Evolutionary conservation across 2,113 vertebrate species (phyloP).

Genomic region (Silurus asotus): DNA sequence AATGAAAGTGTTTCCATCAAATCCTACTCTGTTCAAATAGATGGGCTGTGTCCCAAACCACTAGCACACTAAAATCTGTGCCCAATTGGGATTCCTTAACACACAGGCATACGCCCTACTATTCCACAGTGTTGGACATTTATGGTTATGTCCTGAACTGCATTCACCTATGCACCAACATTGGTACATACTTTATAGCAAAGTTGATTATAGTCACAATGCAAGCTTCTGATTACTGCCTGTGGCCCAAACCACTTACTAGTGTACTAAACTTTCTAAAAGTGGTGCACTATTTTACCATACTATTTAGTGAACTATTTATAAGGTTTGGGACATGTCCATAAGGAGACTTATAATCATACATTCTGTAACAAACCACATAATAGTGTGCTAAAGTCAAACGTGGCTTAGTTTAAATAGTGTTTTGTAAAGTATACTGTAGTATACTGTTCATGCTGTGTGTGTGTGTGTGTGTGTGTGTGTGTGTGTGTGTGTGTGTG

Average conservation of each 20-base stretch:
- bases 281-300: neutral
- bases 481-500: neutral
- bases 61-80: neutral
- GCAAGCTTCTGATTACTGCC: neutral
- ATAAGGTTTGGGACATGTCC: neutral
- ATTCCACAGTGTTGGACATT: neutral
- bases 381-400: neutral
- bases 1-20: neutral
- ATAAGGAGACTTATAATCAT: neutral
- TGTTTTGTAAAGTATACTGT: neutral
- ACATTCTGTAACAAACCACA: neutral
- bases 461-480: neutral
- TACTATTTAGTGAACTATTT: neutral
- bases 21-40: neutral
- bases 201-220: neutral
- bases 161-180: neutral
- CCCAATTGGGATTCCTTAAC: neutral
- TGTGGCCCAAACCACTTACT: neutral
- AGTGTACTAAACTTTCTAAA: neutral
- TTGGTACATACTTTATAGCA: neutral
- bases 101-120: neutral
- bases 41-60: neutral
- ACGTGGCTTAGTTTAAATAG: neutral
- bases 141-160: neutral
- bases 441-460: neutral